Evolutionary conservation across 92 coral and sea anemone genomes (phyloP), one percentile per base, ranked within the genome.

Genomic region (Phenganax marumi): DNA sequence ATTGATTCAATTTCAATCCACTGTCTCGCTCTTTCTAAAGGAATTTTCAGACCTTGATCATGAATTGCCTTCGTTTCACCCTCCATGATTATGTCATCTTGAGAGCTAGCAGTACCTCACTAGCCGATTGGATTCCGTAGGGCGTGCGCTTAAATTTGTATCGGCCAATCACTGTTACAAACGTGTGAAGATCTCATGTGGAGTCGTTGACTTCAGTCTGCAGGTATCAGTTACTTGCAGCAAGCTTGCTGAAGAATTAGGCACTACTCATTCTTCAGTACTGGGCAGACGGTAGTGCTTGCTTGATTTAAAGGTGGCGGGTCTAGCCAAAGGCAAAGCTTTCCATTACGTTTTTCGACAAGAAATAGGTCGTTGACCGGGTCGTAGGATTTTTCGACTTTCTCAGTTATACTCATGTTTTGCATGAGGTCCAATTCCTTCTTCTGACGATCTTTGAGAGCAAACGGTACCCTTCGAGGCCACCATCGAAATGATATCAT

Each of bases 91-190:
- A 70, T 84, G 73, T 74, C 76, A 46, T 57, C 87, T 75, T 84
- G 74, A 12, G 61, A 47, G 61, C 75, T 73, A 14, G 83, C 75
- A 84, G 39, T 43, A 84, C 74, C 69, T 85, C 58, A 48, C 73
- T 56, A n/a, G 88, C 88, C 21, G 76, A 85, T 43, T 85, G 73
- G 24, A 77, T 68, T 8, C 88, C 84, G 50, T 51, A 84, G 12
- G 84, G 88, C 22, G 77, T 47, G n/a, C 88, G 88, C 63, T 84
- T 82, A 33, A 69, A 69, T 33, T 69, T 69, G 75, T 69, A 69
- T 24, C 75, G 19, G 52, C 75, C 75, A 26, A 69, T 8, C 12
- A 50, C 14, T 69, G 75, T 72, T 72, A 54, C 77, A 72, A 72
- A 72, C 21, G 77, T 72, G 53, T 46, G 57, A 7, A 72, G 77